Percentiles rank a stretch among this genome's conserved stretches.
Evolutionary conservation across 2,113 vertebrate genomes (phyloP).

Genomic region (Ibidorhyncha struthersii): DNA sequence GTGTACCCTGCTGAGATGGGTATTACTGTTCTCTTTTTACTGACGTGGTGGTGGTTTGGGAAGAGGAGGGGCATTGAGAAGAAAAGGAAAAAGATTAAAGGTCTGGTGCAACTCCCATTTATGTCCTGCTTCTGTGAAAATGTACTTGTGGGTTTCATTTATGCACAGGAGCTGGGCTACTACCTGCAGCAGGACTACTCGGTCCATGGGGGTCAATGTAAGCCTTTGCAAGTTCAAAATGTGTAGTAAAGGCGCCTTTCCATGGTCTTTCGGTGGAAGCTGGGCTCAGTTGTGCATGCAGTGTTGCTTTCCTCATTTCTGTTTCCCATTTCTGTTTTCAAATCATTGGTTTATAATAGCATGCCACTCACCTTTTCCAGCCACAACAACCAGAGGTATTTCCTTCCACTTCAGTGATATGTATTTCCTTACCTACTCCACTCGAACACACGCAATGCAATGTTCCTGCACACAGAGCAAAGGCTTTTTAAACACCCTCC

Average conservation of each 20-base stretch:
- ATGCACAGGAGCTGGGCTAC: background rate
- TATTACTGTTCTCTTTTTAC: background rate
- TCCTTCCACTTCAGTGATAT: background rate
- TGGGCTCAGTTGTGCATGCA: background rate
- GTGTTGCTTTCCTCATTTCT: background rate
- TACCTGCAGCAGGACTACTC: background rate
- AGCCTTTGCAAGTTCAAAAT: background rate
- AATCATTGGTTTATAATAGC: background rate
- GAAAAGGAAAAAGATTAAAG: background rate
- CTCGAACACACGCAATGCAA: background rate
- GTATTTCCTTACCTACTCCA: background rate
- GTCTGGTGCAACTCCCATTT: background rate
- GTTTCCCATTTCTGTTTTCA: background rate
- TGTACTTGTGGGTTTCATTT: background rate
- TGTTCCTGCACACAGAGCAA: background rate
- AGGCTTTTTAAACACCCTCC: background rate
- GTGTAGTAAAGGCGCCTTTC: background rate
- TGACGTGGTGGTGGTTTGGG: background rate
- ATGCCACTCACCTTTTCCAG: background rate
- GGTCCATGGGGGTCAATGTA: background rate
- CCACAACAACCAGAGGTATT: background rate
- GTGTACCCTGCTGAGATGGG: background rate
- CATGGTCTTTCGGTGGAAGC: background rate
- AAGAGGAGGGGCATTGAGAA: background rate
- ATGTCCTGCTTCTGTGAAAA: background rate